These are phyloP conservation scores for Drosophila arawakana DNA, from an alignment of 1,140 invertebrate genomes.

Conservation along the genomic window DNA sequence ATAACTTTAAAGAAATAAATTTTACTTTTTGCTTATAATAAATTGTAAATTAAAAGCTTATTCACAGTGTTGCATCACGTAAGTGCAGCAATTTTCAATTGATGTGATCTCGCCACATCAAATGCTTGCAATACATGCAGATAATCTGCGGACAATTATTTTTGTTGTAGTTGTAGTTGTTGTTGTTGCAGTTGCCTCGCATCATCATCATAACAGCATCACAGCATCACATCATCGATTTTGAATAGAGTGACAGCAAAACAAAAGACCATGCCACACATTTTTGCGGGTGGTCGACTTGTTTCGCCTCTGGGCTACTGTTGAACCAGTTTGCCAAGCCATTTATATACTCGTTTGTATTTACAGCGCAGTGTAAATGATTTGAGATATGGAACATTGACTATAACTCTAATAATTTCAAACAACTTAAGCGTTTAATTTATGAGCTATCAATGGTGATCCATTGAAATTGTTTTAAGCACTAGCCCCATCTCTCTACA, in stretches of 20 bases:
- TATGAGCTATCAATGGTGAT: conserved; percentile 24
- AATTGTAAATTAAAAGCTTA: conserved; percentile 59
- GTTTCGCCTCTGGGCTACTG: conserved; percentile 45
- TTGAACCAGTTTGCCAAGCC: conserved; percentile 63
- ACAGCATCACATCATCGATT: conserved; percentile 66
- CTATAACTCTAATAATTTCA: conserved; percentile 66
- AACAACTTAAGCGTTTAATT: conserved; percentile 60
- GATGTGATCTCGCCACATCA: conserved; percentile 47
- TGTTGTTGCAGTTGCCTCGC: conserved; percentile 15
- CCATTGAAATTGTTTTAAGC: neutral
- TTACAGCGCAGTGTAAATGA: conserved; percentile 50
- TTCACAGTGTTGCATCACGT: conserved; percentile 20
- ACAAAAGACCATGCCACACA: conserved; percentile 32
- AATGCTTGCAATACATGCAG: conserved; percentile 1
- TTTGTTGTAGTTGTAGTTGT: conserved; percentile 22
- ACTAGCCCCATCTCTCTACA: neutral
- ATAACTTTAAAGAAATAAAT: neutral
- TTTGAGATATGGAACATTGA: conserved; percentile 47
- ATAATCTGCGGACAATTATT: neutral
- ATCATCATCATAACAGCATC: conserved; percentile 3
- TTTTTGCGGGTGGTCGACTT: conserved; percentile 56
- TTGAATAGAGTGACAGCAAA: conserved; percentile 39
- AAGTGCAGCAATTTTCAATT: conserved; percentile 58
- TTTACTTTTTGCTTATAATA: conserved; percentile 21
- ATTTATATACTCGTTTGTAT: conserved; percentile 57